Conservation (phyloP, 1,140 invertebrate species). For the Dreissena rostriformis region DNA sequence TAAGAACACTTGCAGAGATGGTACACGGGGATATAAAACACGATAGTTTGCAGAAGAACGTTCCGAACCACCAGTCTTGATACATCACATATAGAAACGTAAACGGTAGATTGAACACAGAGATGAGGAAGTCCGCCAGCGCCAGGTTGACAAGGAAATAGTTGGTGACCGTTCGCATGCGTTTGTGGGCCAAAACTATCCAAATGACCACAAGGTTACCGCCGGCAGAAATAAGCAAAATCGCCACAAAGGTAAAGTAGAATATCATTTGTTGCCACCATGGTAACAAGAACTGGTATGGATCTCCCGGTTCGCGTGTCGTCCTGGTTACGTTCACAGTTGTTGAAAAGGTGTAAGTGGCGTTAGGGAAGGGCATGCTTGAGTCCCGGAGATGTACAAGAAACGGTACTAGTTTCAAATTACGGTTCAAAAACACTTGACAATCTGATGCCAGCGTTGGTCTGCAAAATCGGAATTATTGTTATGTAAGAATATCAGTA, state of each 20-base stretch:
- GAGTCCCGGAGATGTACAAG: too few relatives aligned
- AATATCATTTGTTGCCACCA: conserved; percentile 77
- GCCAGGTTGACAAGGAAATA: conserved; percentile 98
- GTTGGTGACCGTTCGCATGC: conserved; percentile 97
- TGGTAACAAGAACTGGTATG: conserved; percentile 62
- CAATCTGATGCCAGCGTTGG: too few relatives aligned
- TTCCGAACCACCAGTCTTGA: conserved; percentile 91
- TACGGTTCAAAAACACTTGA: too few relatives aligned
- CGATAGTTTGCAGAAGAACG: conserved; percentile 91
- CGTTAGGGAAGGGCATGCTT: too few relatives aligned
- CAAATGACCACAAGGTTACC: conserved; percentile 97
- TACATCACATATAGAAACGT: conserved; percentile 95
- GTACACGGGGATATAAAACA: conserved; percentile 95
- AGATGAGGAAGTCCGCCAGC: conserved; percentile 95
- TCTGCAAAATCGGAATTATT: too few relatives aligned
- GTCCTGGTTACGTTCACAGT: not conserved
- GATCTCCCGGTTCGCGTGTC: not conserved
- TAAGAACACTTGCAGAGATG: conserved; percentile 94
- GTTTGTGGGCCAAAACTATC: conserved; percentile 92
- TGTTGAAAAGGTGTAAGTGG: too few relatives aligned
- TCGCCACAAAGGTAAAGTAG: conserved; percentile 86
- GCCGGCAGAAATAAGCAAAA: conserved; percentile 95
- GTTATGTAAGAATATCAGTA: too few relatives aligned
- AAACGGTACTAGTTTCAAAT: too few relatives aligned
- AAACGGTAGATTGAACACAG: conserved; percentile 95